A percentile compares a stretch with the other conserved stretches of the same genome.
These are phyloP conservation scores for Tichodroma muraria DNA, from an alignment of 2,113 vertebrate species.

Conservation along the genomic window DNA sequence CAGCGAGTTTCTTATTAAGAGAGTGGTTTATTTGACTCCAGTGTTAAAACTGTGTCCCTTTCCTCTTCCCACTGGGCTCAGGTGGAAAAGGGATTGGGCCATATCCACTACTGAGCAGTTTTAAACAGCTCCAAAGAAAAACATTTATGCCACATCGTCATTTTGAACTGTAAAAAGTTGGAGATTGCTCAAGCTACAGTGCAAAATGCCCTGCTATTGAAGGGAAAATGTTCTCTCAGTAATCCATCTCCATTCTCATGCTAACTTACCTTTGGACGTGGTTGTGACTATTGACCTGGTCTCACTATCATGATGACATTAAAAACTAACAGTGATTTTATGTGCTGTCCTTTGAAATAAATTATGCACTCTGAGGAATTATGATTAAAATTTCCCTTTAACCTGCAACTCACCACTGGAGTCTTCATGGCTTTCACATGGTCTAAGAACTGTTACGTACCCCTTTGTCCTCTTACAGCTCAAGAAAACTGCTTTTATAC, in stretches of 20 bases:
- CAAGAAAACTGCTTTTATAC: neutral
- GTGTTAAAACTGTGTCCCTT: neutral
- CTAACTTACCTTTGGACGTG: neutral
- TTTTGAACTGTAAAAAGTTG: neutral
- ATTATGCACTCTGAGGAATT: neutral
- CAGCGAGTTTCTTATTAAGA: conserved; percentile 8
- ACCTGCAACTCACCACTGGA: neutral
- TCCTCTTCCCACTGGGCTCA: neutral
- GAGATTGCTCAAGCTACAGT: neutral
- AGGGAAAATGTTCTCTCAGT: neutral
- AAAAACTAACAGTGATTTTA: neutral
- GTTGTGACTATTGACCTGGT: neutral
- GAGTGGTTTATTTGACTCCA: neutral
- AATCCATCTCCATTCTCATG: neutral
- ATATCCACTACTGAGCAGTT: neutral
- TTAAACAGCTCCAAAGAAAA: neutral
- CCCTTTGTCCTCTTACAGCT: neutral
- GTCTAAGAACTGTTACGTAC: neutral
- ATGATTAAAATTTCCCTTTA: neutral
- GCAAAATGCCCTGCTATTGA: neutral
- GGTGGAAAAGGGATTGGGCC: neutral
- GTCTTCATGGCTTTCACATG: neutral
- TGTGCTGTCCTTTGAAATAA: neutral
- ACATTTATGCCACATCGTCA: neutral
- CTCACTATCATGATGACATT: neutral